phyloP scores from a whole-genome alignment of 2,888 invertebrate genomes.

The Ethmia dodecea region DNA sequence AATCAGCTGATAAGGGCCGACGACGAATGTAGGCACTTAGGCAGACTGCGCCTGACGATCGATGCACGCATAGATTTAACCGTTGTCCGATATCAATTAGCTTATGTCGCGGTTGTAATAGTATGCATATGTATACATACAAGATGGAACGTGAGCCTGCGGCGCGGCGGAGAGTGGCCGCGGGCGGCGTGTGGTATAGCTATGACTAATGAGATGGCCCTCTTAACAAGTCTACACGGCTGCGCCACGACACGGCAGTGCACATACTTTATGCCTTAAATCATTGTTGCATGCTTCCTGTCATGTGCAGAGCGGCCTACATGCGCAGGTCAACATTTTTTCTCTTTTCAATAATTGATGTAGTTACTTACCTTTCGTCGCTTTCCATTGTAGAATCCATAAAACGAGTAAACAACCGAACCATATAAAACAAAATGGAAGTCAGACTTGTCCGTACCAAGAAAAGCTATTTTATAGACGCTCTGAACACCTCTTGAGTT shows the following conservation, averaged over 20 bases:
- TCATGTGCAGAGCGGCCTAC: constrained; percentile 65
- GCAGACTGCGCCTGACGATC: constrained; percentile 33
- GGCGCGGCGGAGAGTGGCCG: constrained; percentile 2
- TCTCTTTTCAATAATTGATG: constrained; percentile 27
- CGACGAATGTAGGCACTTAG: constrained; percentile 30
- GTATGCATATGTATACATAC: background rate
- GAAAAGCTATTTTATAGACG: constrained; percentile 68
- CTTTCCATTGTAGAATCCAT: constrained; percentile 67
- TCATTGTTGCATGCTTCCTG: constrained; percentile 67
- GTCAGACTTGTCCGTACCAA: constrained; percentile 61
- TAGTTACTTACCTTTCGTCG: constrained; percentile 54
- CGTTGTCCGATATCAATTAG: constrained; percentile 55
- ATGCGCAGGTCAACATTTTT: constrained; percentile 60
- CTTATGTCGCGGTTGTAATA: constrained; percentile 6
- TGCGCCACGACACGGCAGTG: constrained; percentile 39
- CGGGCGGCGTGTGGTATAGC: constrained; percentile 23
- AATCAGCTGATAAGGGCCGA: constrained; percentile 67
- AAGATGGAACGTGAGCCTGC: background rate
- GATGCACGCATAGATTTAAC: constrained; percentile 51
- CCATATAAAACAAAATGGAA: constrained; percentile 77
- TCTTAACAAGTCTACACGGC: constrained; percentile 5
- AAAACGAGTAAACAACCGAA: constrained; percentile 66
- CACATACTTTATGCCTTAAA: constrained; percentile 59
- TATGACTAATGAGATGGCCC: constrained; percentile 32
- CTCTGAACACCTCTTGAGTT: constrained; percentile 55